Conservation (phyloP, 2,888 invertebrate species). For the Eupithecia abbreviata region DNA sequence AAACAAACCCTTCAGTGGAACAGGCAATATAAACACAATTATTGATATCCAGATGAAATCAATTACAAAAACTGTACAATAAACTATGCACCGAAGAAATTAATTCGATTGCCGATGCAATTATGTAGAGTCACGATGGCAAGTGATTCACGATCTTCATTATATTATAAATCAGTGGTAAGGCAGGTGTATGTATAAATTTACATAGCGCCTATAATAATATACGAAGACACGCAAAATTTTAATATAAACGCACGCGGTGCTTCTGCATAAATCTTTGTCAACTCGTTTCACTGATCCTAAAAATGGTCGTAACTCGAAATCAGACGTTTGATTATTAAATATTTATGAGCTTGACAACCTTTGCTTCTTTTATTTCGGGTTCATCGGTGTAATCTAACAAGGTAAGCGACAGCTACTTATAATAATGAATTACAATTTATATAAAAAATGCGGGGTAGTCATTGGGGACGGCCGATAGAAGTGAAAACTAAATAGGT, state of each 20-base stretch:
- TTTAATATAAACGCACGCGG: slow-evolving; percentile 28
- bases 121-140: slow-evolving; percentile 79
- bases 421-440: not conserved
- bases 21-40: slow-evolving; percentile 43
- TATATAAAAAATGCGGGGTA: not conserved
- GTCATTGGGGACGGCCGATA: no score
- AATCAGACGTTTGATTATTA: slow-evolving; percentile 10
- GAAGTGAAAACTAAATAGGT: no score
- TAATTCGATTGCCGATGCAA: slow-evolving; percentile 82
- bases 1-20: not conserved
- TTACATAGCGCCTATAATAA: slow-evolving; percentile 67
- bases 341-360: slow-evolving; percentile 19
- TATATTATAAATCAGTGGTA: slow-evolving; percentile 64
- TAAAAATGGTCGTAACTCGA: slow-evolving; percentile 25
- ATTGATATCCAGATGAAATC: slow-evolving; percentile 69
- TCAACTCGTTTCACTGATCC: slow-evolving; percentile 24
- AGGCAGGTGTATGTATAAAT: slow-evolving; percentile 51
- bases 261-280: slow-evolving; percentile 32
- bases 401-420: not conserved
- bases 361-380: not conserved
- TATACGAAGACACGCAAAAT: slow-evolving; percentile 55
- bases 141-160: slow-evolving; percentile 74
- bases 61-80: slow-evolving; percentile 78
- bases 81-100: slow-evolving; percentile 75
- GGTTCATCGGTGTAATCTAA: slow-evolving; percentile 5